phyloP scores from a whole-genome alignment of 2,888 invertebrate genomes.

The Hedychridium roseum region DNA sequence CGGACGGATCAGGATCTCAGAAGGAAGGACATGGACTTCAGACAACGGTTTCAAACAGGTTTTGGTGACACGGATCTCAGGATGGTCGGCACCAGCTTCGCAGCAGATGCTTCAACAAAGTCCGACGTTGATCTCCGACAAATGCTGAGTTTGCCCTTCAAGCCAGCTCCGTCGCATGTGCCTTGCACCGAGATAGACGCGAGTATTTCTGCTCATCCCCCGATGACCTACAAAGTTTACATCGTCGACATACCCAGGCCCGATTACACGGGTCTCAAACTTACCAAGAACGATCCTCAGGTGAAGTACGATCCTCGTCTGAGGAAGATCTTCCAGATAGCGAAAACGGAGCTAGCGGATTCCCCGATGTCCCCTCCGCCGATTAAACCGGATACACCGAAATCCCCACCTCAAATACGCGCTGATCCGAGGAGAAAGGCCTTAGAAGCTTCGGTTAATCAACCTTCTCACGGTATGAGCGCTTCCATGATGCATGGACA shows the following conservation, averaged over 20 bases:
- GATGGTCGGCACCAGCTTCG: constrained; percentile 56
- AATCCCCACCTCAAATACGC: constrained; percentile 59
- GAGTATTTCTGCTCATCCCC: constrained; percentile 79
- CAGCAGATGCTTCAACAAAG: constrained; percentile 46
- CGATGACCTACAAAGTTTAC: constrained; percentile 73
- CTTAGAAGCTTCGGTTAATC: constrained; percentile 44
- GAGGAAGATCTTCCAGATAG: constrained; percentile 76
- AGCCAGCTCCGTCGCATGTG: constrained; percentile 81
- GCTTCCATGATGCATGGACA: constrained; percentile 39
- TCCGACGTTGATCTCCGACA: constrained; percentile 79
- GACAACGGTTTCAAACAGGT: constrained; percentile 62
- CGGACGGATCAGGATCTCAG: constrained; percentile 57
- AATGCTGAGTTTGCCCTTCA: constrained; percentile 76
- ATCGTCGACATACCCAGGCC: constrained; percentile 75
- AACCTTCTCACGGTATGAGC: constrained; percentile 35
- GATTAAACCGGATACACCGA: constrained; percentile 61
- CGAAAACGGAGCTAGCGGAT: constrained; percentile 68
- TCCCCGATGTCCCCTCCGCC: constrained; percentile 69
- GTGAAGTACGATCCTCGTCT: constrained; percentile 79
- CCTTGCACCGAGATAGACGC: constrained; percentile 90
- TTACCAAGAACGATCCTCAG: constrained; percentile 75
- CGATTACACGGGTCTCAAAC: constrained; percentile 78
- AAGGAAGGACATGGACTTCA: constrained; percentile 66
- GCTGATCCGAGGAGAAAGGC: constrained; percentile 58
- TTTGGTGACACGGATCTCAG: constrained; percentile 75